phyloP scores from a whole-genome alignment of 2,888 invertebrate species.

The Nycteola revayana region DNA sequence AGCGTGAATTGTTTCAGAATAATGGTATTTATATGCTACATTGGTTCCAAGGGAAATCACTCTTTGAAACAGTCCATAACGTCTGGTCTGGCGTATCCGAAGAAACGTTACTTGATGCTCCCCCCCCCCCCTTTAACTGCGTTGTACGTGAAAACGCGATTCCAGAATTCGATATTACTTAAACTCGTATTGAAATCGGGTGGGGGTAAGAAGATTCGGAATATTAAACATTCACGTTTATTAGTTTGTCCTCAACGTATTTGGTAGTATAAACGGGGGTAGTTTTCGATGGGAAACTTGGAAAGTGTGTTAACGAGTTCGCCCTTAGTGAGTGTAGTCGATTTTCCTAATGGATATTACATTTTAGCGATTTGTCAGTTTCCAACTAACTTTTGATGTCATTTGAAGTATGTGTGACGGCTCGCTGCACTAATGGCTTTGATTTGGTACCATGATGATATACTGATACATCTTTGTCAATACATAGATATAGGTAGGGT shows the following conservation, averaged over 20 bases:
- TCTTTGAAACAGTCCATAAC: conserved; percentile 70
- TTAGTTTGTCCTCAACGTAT: conserved; percentile 78
- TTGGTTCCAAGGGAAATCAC: conserved; percentile 82
- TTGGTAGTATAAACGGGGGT: conserved; percentile 74
- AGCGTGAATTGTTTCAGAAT: conserved; percentile 77
- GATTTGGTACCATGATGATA: conserved; percentile 27
- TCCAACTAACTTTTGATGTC: conserved; percentile 40
- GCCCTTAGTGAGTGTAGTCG: conserved; percentile 53
- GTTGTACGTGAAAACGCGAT: conserved; percentile 44
- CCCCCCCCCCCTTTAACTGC: conserved; percentile 44
- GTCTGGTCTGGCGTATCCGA: conserved; percentile 43
- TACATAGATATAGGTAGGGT: too few species aligned
- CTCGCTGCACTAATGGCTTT: conserved; percentile 34
- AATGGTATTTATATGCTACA: conserved; percentile 81
- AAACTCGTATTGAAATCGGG: conserved; percentile 72
- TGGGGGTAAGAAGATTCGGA: conserved; percentile 64
- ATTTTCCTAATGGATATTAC: conserved; percentile 68
- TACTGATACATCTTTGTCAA: too few species aligned
- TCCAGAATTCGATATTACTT: conserved; percentile 46
- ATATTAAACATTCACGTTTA: conserved; percentile 81
- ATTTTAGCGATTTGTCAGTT: conserved; percentile 55
- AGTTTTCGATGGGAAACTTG: conserved; percentile 69
- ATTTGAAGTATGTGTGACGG: conserved; percentile 37
- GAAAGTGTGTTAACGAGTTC: conserved; percentile 77
- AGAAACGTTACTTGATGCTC: conserved; percentile 37